phyloP scores from a whole-genome alignment of 2,888 invertebrate genomes.

The Dilophus febrilis region DNA sequence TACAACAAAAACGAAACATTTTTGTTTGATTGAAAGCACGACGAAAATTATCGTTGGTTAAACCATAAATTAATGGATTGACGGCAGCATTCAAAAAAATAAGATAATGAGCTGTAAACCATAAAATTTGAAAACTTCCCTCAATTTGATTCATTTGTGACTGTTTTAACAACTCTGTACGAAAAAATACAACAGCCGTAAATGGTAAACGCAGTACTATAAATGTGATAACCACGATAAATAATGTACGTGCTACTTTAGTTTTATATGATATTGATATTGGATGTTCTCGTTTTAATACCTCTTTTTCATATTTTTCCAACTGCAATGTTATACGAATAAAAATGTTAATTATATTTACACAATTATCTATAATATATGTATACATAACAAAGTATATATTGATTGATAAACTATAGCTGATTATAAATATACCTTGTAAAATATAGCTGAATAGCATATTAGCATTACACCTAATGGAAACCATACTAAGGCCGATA shows the following conservation, averaged over 20 bases:
- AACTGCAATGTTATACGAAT: constrained; percentile 35
- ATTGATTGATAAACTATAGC: neutral
- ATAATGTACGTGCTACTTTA: constrained; percentile 51
- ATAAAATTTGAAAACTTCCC: constrained; percentile 38
- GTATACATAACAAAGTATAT: neutral
- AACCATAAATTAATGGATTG: constrained; percentile 62
- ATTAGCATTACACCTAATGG: constrained; percentile 56
- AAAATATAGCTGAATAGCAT: constrained; percentile 54
- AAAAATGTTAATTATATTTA: constrained; percentile 24
- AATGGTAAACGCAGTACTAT: constrained; percentile 55
- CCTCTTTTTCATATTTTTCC: constrained; percentile 44
- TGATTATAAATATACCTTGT: too few species aligned
- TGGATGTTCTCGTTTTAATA: constrained; percentile 43
- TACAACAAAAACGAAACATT: constrained; percentile 14
- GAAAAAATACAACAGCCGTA: constrained; percentile 49
- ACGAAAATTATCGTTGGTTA: constrained; percentile 50
- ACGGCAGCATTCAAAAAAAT: constrained; percentile 55
- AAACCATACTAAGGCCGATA: constrained; percentile 59
- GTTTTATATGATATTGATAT: constrained; percentile 44
- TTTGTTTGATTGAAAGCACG: constrained; percentile 48
- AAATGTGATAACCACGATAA: constrained; percentile 49
- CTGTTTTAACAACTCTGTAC: constrained; percentile 33
- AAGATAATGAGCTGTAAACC: constrained; percentile 51
- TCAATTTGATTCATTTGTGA: constrained; percentile 33
- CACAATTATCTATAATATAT: neutral